A percentile compares a stretch with the other conserved stretches of the same genome.
Conservation (phyloP, 2,113 vertebrate species). For the Solea senegalensis region DNA sequence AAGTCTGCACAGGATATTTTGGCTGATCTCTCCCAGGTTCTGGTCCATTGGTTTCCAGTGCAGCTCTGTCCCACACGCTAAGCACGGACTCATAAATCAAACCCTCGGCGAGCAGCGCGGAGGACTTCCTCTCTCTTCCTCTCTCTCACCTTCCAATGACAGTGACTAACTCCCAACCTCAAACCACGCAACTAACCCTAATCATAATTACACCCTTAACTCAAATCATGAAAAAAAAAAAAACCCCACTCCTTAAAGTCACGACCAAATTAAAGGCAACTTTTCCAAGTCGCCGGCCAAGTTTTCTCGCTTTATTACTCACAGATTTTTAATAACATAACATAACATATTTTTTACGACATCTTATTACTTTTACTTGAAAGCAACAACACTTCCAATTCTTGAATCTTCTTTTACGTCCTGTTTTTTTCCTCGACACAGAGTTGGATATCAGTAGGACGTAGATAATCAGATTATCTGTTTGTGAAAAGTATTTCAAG, state of each 20-base stretch:
- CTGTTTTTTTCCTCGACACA: not conserved
- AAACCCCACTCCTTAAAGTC: not conserved
- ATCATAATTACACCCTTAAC: not conserved
- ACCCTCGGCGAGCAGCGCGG: constrained; percentile 22
- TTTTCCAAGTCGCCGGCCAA: constrained; percentile 1
- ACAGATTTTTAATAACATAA: not conserved
- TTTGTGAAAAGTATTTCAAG: too few species aligned
- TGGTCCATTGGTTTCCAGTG: constrained; percentile 46
- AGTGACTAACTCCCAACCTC: constrained; percentile 4
- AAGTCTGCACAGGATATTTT: constrained; percentile 41
- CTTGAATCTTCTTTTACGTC: not conserved
- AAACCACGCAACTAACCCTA: not conserved
- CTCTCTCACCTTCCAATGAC: constrained; percentile 8
- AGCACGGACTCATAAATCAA: constrained; percentile 67
- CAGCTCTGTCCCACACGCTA: constrained; percentile 32
- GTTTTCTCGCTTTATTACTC: not conserved
- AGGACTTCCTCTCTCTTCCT: constrained; percentile 21
- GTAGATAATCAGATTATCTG: not conserved
- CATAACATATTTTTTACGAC: not conserved
- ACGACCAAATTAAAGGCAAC: not conserved
- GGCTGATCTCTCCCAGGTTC: constrained; percentile 51
- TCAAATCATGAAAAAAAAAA: not conserved
- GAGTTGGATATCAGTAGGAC: not conserved
- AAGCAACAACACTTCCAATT: not conserved
- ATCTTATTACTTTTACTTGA: constrained; percentile 17